A percentile compares a stretch with the other conserved stretches of the same genome.
Conservation (phyloP, 2,113 vertebrate species). For the Willisornis vidua region DNA sequence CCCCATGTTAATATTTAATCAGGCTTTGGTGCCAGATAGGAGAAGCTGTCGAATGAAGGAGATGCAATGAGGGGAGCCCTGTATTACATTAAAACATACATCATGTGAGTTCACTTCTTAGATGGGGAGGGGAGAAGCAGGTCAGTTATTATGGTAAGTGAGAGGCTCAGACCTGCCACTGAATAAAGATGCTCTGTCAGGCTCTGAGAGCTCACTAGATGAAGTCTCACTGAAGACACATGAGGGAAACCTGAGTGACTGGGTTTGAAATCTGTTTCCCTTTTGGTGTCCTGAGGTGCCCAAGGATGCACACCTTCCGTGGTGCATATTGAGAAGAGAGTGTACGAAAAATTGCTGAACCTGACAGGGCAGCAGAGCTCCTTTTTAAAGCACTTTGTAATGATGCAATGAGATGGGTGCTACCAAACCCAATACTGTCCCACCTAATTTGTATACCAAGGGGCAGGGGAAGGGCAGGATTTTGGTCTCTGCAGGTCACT, state of each 20-base stretch:
- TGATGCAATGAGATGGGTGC: not conserved
- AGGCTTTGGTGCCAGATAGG: conserved; percentile 42
- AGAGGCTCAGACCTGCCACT: not conserved
- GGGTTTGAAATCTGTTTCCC: not conserved
- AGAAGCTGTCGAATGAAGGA: not conserved
- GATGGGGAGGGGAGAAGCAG: not conserved
- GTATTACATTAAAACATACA: not conserved
- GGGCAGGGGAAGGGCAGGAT: not conserved
- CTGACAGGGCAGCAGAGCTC: not conserved
- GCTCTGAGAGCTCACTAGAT: not conserved
- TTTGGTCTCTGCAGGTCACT: not conserved
- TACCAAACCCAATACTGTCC: not conserved
- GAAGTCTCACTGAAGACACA: not conserved
- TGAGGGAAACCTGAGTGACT: not conserved
- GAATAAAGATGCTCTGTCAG: not conserved
- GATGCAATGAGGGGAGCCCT: not conserved
- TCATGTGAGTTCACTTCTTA: not conserved
- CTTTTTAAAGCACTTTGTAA: not conserved
- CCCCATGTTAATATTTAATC: conserved; percentile 57
- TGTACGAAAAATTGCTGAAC: not conserved
- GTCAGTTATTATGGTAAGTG: not conserved
- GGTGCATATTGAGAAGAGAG: not conserved
- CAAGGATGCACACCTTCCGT: not conserved
- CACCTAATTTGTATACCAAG: not conserved
- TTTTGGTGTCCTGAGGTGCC: not conserved